Conservation (phyloP, 1,140 invertebrate genomes). For the Sarcophaga peregrina region DNA sequence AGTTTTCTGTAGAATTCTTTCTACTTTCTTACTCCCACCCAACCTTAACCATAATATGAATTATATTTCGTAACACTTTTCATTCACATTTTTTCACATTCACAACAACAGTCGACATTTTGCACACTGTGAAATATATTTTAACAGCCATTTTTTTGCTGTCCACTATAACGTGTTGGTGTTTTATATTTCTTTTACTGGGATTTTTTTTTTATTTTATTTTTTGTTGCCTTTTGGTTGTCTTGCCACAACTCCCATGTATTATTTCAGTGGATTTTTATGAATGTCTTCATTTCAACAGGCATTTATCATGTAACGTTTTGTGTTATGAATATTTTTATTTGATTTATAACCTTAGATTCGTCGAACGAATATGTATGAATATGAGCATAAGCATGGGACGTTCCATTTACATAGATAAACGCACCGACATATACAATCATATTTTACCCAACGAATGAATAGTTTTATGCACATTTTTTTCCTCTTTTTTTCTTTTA, state of each 20-base stretch:
- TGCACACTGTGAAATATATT: conserved; percentile 5
- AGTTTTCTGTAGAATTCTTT: too few species aligned
- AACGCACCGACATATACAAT: conserved; percentile 9
- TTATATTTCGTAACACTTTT: too few species aligned
- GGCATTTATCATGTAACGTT: conserved; percentile 46
- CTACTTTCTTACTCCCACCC: too few species aligned
- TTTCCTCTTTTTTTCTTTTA: neutral
- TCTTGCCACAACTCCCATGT: conserved; percentile 8
- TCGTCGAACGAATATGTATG: conserved; percentile 38
- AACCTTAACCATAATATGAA: too few species aligned
- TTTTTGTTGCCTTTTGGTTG: neutral
- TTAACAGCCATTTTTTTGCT: neutral
- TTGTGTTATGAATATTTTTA: conserved; percentile 47
- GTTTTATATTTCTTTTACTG: neutral
- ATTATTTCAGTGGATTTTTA: conserved; percentile 41
- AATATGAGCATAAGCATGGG: conserved; percentile 33
- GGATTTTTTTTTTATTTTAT: neutral
- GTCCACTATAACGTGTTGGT: neutral
- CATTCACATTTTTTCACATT: too few species aligned
- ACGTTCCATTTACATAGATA: neutral
- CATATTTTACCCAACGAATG: neutral
- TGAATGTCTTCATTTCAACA: conserved; percentile 47
- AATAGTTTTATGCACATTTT: neutral
- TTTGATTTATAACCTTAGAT: conserved; percentile 45
- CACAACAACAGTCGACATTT: neutral